A percentile compares a stretch with the other conserved stretches of the same genome.
These are phyloP conservation scores for Syngnathus floridae DNA, from an alignment of 2,113 vertebrate species.

Conservation along the genomic window DNA sequence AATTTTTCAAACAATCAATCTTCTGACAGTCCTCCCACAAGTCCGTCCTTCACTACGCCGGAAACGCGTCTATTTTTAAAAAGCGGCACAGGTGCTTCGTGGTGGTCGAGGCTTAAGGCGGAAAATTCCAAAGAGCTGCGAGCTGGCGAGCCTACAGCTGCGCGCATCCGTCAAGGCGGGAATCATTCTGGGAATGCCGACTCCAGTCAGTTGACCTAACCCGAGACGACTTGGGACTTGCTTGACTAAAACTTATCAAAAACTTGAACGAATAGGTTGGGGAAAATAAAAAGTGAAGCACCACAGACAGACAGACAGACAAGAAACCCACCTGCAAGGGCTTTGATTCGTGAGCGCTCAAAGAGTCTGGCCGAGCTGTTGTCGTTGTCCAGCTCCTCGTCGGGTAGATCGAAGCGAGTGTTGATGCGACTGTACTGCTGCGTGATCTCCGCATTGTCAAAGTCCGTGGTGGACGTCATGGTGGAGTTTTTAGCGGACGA, in stretches of 20 bases:
- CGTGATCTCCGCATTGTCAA: conserved; percentile 89
- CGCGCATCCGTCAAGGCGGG: conserved; percentile 57
- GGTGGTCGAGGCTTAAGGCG: conserved; percentile 32
- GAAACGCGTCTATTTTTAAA: conserved; percentile 63
- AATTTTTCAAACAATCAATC: no score
- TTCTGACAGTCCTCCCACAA: background rate
- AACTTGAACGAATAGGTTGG: no score
- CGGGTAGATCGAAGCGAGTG: conserved; percentile 81
- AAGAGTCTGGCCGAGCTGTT: conserved; percentile 92
- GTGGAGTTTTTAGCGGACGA: background rate
- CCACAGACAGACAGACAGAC: no score
- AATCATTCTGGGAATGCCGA: conserved; percentile 60
- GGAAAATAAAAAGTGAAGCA: no score
- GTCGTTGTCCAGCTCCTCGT: conserved; percentile 94
- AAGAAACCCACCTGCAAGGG: conserved; percentile 81
- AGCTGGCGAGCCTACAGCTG: conserved; percentile 63
- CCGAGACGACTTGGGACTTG: background rate
- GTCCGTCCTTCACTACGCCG: no score
- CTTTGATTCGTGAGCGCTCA: conserved; percentile 97
- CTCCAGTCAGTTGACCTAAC: background rate
- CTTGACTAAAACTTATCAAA: no score
- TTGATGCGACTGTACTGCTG: conserved; percentile 90
- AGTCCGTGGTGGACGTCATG: conserved; percentile 89
- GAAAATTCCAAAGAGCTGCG: conserved; percentile 54
- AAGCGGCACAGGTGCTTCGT: conserved; percentile 35